A percentile compares a stretch with the other conserved stretches of the same genome.
Evolutionary conservation across 2,888 invertebrate species (phyloP).

Genomic region (Drosophila mulleri): DNA sequence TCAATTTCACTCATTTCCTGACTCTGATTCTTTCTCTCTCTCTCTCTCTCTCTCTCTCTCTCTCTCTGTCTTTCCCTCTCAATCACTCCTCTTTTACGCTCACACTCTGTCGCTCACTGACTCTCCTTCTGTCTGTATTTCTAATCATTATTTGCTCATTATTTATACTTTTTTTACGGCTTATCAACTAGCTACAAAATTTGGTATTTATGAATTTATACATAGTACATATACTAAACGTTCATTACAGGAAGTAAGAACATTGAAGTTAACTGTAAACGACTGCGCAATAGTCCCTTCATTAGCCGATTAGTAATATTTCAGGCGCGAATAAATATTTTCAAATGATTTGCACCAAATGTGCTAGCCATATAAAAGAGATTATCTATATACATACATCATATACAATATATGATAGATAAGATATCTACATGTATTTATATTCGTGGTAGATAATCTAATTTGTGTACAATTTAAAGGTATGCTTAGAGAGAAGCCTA

Average conservation of each 20-base stretch:
- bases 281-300: background rate
- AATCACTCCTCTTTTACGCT: background rate
- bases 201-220: conserved; percentile 6
- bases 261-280: background rate
- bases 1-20: background rate
- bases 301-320: background rate
- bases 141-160: conserved; percentile 18
- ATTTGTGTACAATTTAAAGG: background rate
- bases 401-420: background rate
- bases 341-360: background rate
- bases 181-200: conserved; percentile 39
- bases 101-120: background rate
- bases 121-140: background rate
- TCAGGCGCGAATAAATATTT: background rate
- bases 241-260: background rate
- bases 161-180: conserved; percentile 8
- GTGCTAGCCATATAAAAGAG: background rate
- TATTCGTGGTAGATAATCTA: background rate
- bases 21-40: background rate
- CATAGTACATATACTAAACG: background rate
- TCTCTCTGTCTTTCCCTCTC: no score
- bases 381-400: background rate
- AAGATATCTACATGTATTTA: background rate
- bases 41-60: background rate
- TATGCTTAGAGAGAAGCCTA: no score